Conservation (phyloP, 2,888 invertebrate species). For the Amiota minor region DNA sequence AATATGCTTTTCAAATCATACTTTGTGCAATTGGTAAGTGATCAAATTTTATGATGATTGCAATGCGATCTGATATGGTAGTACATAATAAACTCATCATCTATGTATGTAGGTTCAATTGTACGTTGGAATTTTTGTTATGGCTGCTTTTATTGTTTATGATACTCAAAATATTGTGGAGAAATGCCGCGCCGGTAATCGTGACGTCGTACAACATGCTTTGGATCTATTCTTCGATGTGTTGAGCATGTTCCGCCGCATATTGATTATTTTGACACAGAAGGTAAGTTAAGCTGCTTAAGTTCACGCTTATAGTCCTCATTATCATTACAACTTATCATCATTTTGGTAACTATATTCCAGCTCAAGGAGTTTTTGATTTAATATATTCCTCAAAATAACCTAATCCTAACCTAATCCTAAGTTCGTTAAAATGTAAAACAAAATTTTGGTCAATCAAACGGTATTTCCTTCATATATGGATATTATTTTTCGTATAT, state of each 20-base stretch:
- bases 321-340: background rate
- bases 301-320: background rate
- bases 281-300: slow-evolving; percentile 77
- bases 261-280: slow-evolving; percentile 91
- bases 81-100: background rate
- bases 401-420: slow-evolving; percentile 29
- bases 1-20: slow-evolving; percentile 91
- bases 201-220: slow-evolving; percentile 93
- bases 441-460: slow-evolving; percentile 39
- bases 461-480: slow-evolving; percentile 52
- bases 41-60: too few relatives aligned
- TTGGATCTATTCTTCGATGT: slow-evolving; percentile 96
- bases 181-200: slow-evolving; percentile 90
- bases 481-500: slow-evolving; percentile 40
- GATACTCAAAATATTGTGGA: slow-evolving; percentile 98
- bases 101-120: slow-evolving; percentile 80
- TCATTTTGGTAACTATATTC: slow-evolving; percentile 16
- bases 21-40: slow-evolving; percentile 83
- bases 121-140: slow-evolving; percentile 89
- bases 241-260: slow-evolving; percentile 92
- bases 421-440: slow-evolving; percentile 15
- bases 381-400: slow-evolving; percentile 33
- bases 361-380: slow-evolving; percentile 62
- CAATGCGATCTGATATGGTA: background rate
- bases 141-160: slow-evolving; percentile 96